A percentile compares a stretch with the other conserved stretches of the same genome.
Conservation (phyloP, 2,888 invertebrate species). For the Aleiodes alternator region DNA sequence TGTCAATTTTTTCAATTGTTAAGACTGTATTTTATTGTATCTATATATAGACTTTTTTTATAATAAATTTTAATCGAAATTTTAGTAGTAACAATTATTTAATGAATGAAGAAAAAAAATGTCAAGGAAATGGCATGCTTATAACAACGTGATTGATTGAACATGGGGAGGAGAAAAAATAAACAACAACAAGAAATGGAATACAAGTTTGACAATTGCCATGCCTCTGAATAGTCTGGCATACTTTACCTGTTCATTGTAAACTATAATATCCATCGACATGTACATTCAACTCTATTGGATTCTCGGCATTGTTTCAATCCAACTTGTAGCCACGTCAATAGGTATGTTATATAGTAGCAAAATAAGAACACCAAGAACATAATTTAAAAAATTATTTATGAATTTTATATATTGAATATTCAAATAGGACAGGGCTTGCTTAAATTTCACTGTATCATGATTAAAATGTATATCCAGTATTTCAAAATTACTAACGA, state of each 20-base stretch:
- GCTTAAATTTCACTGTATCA: background rate
- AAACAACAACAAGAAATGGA: conserved; percentile 19
- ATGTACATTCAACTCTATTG: conserved; percentile 43
- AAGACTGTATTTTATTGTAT: conserved; percentile 50
- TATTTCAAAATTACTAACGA: background rate
- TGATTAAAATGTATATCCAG: background rate
- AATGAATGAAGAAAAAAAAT: conserved; percentile 1
- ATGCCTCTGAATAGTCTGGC: conserved; percentile 45
- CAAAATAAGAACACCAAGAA: background rate
- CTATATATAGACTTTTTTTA: conserved; percentile 41
- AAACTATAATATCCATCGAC: conserved; percentile 33
- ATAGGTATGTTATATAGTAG: conserved; percentile 42
- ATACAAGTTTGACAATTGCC: conserved; percentile 41
- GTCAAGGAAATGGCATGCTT: conserved; percentile 6
- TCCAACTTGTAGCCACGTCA: conserved; percentile 38
- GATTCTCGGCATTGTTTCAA: conserved; percentile 46
- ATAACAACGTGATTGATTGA: conserved; percentile 2
- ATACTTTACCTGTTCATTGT: conserved; percentile 33
- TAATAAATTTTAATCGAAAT: conserved; percentile 25
- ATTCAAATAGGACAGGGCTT: background rate
- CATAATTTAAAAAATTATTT: background rate
- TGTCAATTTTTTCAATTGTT: conserved; percentile 31
- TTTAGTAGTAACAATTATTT: background rate
- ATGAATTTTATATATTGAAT: background rate
- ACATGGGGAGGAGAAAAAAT: conserved; percentile 31